Evolutionary conservation across 2,113 vertebrate species (phyloP), one percentile per base, ranked within the genome.

Genomic region (Carassius gibelio): DNA sequence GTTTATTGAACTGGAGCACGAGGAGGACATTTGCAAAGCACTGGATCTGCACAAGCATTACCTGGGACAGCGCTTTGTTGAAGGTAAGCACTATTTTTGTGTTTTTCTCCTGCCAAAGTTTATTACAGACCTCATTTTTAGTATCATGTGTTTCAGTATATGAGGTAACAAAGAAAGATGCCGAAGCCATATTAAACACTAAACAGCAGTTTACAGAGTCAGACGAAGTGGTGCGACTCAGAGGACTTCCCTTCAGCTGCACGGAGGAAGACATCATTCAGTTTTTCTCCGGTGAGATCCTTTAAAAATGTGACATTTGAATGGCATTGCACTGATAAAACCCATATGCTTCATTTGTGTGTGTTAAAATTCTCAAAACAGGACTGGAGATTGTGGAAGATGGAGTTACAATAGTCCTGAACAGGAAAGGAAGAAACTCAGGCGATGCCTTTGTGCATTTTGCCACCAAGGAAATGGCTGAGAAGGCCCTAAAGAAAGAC

Each of bases 391-490:
- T 93, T 0, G 64, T 79, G 4, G 66, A 79, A 14, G 84, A 91
- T 0, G 93, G 94, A 3, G 82, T 95, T 83, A 93, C 90, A n/a
- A 42, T 95, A 21, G 84, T 97, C 6, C 92, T 79, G 62, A 92
- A 98, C 88, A 88, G 75, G 23, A 90, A 82, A 84, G 96, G 97
- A 15, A 94, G 94, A 34, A 94, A 85, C 88, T 93, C 96, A 0
- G 98, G 98, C 7, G 93, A 96, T 71, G 98, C 96, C 0, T 99
- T 93, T 0, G 98, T 99, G 55, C 94, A 96, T 91, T 99, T 99
- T 85, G 90, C 91, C 0, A 92, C 96, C 15, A 95, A 95, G 0
- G 94, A 96, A 69, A 95, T 95, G 88, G 96, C 95, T 0, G 93
- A 92, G 1, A 93, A 95, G 82, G 98, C 98, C 9, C 91, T 98